Percentiles rank a stretch among this genome's conserved stretches.
Evolutionary conservation across 2,113 vertebrate species (phyloP).

Genomic region (Salvelinus sp.): DNA sequence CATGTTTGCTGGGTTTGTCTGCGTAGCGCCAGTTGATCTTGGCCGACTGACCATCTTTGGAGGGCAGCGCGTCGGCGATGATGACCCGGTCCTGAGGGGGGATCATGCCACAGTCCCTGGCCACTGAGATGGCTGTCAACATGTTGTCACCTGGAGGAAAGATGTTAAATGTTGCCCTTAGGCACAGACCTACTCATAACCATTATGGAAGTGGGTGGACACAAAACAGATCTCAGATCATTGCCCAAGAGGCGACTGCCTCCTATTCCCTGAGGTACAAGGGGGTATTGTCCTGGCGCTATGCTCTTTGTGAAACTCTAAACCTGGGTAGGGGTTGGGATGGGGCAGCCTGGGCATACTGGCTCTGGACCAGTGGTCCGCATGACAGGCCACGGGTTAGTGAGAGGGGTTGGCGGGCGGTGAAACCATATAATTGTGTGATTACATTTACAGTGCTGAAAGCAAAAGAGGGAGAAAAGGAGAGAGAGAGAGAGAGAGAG

Average conservation of each 20-base stretch:
- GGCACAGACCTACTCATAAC: too few species aligned
- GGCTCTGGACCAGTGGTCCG: not conserved
- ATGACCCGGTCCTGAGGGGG: conserved; percentile 92
- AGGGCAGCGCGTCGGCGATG: conserved; percentile 90
- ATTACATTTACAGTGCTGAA: not conserved
- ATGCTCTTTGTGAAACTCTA: not conserved
- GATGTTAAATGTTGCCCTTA: not conserved
- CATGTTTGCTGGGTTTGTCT: conserved; percentile 73
- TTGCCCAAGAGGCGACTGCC: too few species aligned
- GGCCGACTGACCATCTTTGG: conserved; percentile 90
- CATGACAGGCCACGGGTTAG: not conserved
- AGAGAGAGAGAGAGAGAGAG: not conserved
- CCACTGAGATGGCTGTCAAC: conserved; percentile 96
- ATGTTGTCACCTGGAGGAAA: conserved; percentile 88
- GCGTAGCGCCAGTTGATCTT: conserved; percentile 95
- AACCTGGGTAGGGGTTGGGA: not conserved
- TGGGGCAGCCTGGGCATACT: not conserved
- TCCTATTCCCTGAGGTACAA: not conserved
- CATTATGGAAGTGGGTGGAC: not conserved
- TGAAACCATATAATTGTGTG: not conserved
- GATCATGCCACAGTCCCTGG: conserved; percentile 97
- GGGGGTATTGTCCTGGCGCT: not conserved
- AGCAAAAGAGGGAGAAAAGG: not conserved
- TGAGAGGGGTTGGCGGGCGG: not conserved
- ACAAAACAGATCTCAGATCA: not conserved